phyloP scores from a whole-genome alignment of 2,888 invertebrate genomes.

The Chymomyza procnemis region DNA sequence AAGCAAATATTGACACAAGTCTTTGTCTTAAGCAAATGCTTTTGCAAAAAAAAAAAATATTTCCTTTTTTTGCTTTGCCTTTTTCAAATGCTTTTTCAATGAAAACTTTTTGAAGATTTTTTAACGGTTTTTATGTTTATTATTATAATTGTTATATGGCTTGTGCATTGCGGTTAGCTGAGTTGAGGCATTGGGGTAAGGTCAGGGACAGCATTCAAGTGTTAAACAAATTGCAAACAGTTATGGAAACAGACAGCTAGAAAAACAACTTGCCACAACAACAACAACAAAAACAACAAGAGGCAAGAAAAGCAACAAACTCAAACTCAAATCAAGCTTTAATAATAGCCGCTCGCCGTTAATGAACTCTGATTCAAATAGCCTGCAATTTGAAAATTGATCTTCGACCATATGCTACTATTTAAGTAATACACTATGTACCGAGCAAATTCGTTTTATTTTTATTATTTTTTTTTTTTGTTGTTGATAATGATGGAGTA shows the following conservation, averaged over 20 bases:
- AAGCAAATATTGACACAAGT: conserved; percentile 37
- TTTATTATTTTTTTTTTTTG: too few relatives aligned
- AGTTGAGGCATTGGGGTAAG: conserved; percentile 5
- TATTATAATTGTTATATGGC: neutral
- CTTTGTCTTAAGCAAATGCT: conserved; percentile 14
- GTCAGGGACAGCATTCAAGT: conserved; percentile 24
- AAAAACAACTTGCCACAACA: neutral
- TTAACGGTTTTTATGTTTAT: neutral
- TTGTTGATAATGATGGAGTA: neutral
- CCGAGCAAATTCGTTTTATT: too few relatives aligned
- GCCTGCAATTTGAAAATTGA: neutral
- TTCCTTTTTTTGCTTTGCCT: too few relatives aligned
- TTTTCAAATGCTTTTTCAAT: conserved; percentile 37
- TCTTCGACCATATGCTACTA: conserved; percentile 2
- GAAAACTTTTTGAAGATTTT: conserved; percentile 11
- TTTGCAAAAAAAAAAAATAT: conserved; percentile 24
- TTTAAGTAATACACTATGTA: conserved; percentile 1
- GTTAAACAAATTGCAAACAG: conserved; percentile 4
- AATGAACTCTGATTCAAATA: conserved; percentile 28
- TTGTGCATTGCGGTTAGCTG: neutral
- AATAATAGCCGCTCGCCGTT: conserved; percentile 16
- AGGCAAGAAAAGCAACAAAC: conserved; percentile 18
- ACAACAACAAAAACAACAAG: neutral
- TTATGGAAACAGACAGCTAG: neutral
- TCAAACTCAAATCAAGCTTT: too few relatives aligned